Evolutionary conservation across 2,888 invertebrate species (phyloP).

Genomic region (Tetropium fuscum): DNA sequence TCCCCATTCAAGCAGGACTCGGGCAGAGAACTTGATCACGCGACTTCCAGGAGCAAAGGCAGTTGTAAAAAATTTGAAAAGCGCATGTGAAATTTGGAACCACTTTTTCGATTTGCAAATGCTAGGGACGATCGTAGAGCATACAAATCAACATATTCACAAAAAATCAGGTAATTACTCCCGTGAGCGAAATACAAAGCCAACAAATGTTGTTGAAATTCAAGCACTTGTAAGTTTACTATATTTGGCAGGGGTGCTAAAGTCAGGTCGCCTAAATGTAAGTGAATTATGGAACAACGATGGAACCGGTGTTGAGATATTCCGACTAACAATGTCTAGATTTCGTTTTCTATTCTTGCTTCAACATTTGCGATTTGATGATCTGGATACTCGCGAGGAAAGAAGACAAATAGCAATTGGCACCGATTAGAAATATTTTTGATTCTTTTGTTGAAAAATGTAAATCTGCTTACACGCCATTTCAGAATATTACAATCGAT

Average conservation of each 20-base stretch:
- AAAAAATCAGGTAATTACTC: conserved; percentile 15
- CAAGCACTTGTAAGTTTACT: conserved; percentile 34
- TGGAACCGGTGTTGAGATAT: conserved; percentile 24
- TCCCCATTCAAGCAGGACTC: conserved; percentile 17
- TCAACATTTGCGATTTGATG: conserved; percentile 34
- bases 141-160: conserved; percentile 25
- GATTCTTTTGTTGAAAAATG: conserved; percentile 43
- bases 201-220: conserved; percentile 28
- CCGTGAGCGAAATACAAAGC: conserved; percentile 12
- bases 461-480: conserved; percentile 38
- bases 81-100: conserved; percentile 25
- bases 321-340: conserved; percentile 27
- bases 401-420: conserved; percentile 34
- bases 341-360: conserved; percentile 27
- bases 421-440: conserved; percentile 39
- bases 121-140: conserved; percentile 21
- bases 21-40: conserved; percentile 14
- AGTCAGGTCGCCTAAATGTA: conserved; percentile 24
- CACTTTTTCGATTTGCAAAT: conserved; percentile 20
- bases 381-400: conserved; percentile 26
- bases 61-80: conserved; percentile 23
- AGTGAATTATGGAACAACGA: conserved; percentile 21
- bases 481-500: conserved; percentile 37
- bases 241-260: conserved; percentile 31
- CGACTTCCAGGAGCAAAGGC: conserved; percentile 13